phyloP scores from a whole-genome alignment of 2,113 vertebrate genomes.

The Neolamprologus longior region DNA sequence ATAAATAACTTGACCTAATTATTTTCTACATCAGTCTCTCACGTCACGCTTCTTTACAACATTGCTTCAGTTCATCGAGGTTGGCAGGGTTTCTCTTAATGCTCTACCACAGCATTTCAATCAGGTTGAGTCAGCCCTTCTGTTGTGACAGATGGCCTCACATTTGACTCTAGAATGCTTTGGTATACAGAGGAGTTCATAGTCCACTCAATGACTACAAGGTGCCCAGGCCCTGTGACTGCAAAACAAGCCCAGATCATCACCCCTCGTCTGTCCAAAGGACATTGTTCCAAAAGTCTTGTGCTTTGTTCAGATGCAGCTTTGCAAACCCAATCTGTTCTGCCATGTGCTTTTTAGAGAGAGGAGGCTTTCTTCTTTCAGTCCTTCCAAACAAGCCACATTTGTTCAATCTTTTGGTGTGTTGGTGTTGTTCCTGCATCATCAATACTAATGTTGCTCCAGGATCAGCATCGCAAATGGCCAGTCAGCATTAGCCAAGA shows the following conservation, averaged over 20 bases:
- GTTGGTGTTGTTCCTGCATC: neutral
- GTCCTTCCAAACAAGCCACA: neutral
- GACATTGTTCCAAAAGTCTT: neutral
- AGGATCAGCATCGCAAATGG: neutral
- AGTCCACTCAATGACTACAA: neutral
- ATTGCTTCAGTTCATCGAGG: neutral
- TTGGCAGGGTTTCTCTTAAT: neutral
- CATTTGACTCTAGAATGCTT: neutral
- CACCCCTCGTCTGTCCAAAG: neutral
- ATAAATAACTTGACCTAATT: neutral
- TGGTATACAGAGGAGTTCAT: neutral
- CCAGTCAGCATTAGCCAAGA: neutral
- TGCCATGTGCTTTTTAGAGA: neutral
- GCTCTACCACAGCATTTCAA: neutral
- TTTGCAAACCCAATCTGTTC: neutral
- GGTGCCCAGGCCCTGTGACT: neutral
- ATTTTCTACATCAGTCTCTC: neutral
- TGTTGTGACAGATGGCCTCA: neutral
- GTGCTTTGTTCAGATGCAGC: neutral
- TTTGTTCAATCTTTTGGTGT: neutral
- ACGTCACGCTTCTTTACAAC: neutral
- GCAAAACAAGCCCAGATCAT: neutral
- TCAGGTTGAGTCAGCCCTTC: neutral
- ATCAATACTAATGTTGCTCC: neutral
- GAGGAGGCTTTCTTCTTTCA: neutral